A percentile compares a stretch with the other conserved stretches of the same genome.
These are phyloP conservation scores for Botia almorhae DNA, from an alignment of 2,797 vertebrate species.

Conservation along the genomic window DNA sequence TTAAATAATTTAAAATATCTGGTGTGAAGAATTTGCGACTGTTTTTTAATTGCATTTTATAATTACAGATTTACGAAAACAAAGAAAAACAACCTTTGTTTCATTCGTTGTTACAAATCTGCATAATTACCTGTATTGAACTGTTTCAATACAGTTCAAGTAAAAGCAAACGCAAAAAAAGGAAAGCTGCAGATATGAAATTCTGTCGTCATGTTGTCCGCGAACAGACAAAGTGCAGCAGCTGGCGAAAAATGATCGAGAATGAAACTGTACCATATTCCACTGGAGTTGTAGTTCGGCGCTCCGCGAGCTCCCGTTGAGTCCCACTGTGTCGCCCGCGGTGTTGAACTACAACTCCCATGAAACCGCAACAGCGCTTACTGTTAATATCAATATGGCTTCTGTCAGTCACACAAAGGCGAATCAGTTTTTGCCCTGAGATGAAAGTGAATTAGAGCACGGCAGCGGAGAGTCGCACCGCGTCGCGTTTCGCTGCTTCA, in stretches of 20 bases:
- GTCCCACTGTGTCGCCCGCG: constrained; percentile 15
- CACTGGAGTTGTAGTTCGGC: constrained; percentile 54
- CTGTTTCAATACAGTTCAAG: no score
- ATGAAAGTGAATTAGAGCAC: constrained; percentile 56
- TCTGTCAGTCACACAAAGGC: constrained; percentile 96
- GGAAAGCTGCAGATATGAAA: neutral
- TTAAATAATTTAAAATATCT: neutral
- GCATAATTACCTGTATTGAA: neutral
- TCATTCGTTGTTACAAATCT: neutral
- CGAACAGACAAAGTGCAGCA: constrained; percentile 36
- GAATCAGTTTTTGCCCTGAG: constrained; percentile 74
- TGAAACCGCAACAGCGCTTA: constrained; percentile 64
- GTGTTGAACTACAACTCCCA: constrained; percentile 75
- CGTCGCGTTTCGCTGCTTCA: constrained; percentile 62
- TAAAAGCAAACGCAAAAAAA: neutral
- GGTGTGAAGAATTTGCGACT: neutral
- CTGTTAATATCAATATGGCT: constrained; percentile 94
- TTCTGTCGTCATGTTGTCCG: constrained; percentile 10
- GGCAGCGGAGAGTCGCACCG: constrained; percentile 69
- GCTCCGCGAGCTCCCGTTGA: neutral
- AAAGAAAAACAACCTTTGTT: neutral
- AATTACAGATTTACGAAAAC: no score
- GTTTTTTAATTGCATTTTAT: neutral
- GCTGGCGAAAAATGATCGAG: constrained; percentile 35
- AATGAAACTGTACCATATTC: constrained; percentile 45